Conservation (phyloP, 2,797 vertebrate species). For the Chelon labrosus region DNA sequence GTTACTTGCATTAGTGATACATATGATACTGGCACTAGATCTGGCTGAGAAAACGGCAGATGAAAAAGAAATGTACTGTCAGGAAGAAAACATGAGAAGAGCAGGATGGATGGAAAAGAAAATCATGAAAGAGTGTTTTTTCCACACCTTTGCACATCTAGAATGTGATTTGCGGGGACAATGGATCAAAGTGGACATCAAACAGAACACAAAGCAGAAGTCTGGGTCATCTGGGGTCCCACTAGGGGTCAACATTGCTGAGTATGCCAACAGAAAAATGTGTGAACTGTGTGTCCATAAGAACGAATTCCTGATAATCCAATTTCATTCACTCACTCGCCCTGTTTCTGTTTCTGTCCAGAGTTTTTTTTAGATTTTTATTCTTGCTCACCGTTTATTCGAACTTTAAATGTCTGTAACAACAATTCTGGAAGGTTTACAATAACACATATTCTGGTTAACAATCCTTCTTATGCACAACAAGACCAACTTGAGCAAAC, state of each 20-base stretch:
- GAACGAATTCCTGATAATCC: conserved; percentile 11
- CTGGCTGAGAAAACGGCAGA: conserved; percentile 17
- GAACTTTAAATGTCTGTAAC: conserved; percentile 8
- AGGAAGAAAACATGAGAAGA: conserved; percentile 41
- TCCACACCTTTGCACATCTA: conserved; percentile 43
- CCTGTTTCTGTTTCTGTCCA: neutral
- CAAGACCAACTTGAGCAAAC: too few species aligned
- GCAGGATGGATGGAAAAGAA: conserved; percentile 24
- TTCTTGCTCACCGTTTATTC: neutral
- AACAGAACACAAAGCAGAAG: conserved; percentile 39
- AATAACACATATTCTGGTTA: too few species aligned
- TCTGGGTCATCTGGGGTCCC: conserved; percentile 39
- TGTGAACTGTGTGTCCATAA: conserved; percentile 31
- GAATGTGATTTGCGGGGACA: conserved; percentile 27
- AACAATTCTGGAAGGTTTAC: neutral
- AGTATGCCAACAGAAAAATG: conserved; percentile 1
- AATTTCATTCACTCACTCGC: conserved; percentile 12
- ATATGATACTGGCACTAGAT: conserved; percentile 38
- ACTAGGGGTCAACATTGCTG: conserved; percentile 2
- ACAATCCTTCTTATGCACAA: too few species aligned
- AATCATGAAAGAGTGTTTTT: conserved; percentile 23
- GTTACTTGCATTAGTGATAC: conserved; percentile 53
- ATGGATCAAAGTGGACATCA: conserved; percentile 41
- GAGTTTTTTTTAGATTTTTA: neutral
- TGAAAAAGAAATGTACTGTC: conserved; percentile 34